phyloP scores from a whole-genome alignment of 2,797 vertebrate species.

The Mastacembelus armatus region DNA sequence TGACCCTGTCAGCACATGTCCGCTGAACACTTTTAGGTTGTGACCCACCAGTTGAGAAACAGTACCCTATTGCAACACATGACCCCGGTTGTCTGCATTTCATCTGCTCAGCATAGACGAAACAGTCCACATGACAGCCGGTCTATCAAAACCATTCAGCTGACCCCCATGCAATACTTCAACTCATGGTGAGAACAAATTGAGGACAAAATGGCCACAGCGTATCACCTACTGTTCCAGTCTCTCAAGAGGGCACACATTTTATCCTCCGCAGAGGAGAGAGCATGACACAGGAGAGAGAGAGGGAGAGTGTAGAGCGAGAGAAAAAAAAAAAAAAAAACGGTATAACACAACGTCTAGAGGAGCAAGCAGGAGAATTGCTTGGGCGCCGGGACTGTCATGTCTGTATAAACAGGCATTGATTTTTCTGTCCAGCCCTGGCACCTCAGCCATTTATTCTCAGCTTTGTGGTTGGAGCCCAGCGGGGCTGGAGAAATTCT shows the following conservation, averaged over 20 bases:
- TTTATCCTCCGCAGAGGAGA: constrained; percentile 68
- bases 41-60: constrained; percentile 58
- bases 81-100: constrained; percentile 57
- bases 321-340: constrained; percentile 4
- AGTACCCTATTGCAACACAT: constrained; percentile 38
- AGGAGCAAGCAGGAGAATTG: constrained; percentile 80
- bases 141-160: constrained; percentile 62
- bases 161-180: constrained; percentile 54
- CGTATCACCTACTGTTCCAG: constrained; percentile 57
- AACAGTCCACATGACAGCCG: constrained; percentile 56
- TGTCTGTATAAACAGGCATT: constrained; percentile 99
- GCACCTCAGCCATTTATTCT: constrained; percentile 99
- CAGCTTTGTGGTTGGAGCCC: constrained; percentile 96
- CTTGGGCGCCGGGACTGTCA: constrained; percentile 90
- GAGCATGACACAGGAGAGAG: constrained; percentile 39
- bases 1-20: constrained; percentile 45
- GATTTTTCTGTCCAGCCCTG: constrained; percentile 99
- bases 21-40: constrained; percentile 40
- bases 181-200: constrained; percentile 60
- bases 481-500: constrained; percentile 98
- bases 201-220: constrained; percentile 72
- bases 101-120: constrained; percentile 47
- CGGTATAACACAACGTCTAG: constrained; percentile 62
- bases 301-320: not conserved
- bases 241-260: constrained; percentile 61